phyloP scores from a whole-genome alignment of 2,797 vertebrate species.

The Brotula barbata region DNA sequence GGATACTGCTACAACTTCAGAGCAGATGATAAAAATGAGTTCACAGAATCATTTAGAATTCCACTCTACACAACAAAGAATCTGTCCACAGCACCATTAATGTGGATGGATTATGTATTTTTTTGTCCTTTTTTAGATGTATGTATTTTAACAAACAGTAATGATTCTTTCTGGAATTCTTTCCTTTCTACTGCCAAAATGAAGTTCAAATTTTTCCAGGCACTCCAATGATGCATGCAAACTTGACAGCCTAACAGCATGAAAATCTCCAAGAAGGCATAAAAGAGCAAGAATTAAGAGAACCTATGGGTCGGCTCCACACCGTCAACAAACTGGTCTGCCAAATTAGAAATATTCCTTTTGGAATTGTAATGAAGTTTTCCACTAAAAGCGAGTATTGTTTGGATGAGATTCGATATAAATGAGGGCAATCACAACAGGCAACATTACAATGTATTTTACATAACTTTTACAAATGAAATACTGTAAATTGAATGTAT shows the following conservation, averaged over 20 bases:
- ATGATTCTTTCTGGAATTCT: constrained; percentile 26
- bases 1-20: constrained; percentile 61
- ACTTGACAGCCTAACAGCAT: constrained; percentile 30
- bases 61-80: constrained; percentile 43
- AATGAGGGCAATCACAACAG: constrained; percentile 57
- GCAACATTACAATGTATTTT: constrained; percentile 62
- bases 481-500: constrained; percentile 62
- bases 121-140: constrained; percentile 13
- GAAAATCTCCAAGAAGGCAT: constrained; percentile 9
- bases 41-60: constrained; percentile 33
- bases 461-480: constrained; percentile 67
- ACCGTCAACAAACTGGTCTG: too few species aligned
- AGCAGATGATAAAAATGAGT: constrained; percentile 40
- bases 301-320: too few species aligned
- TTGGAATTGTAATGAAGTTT: constrained; percentile 15
- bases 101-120: constrained; percentile 28
- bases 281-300: not conserved
- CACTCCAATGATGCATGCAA: constrained; percentile 58
- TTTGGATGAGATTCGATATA: constrained; percentile 51
- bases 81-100: constrained; percentile 40
- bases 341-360: not conserved
- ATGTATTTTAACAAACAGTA: constrained; percentile 26
- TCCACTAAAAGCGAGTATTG: constrained; percentile 51
- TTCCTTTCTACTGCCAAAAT: constrained; percentile 30
- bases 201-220: constrained; percentile 33